Evolutionary conservation across 64 coral and sea anemone species (phyloP), one percentile per base, ranked within the genome.

Genomic region (Dendrophyllia cribrosa): DNA sequence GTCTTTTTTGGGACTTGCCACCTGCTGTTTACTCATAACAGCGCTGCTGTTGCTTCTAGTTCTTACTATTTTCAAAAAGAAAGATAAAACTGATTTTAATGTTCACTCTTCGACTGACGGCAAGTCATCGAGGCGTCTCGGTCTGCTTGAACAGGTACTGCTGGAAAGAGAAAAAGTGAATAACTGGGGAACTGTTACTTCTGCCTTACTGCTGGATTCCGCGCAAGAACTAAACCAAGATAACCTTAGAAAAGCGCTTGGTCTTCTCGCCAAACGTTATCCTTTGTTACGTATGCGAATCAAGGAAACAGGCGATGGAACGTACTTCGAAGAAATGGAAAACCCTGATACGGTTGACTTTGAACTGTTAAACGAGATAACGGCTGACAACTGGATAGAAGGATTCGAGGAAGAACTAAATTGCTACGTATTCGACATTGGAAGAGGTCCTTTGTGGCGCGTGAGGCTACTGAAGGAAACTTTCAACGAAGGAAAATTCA

Each of bases 191-290:
- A 91, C 75, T 68, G 82, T 82, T 47, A 60, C 86, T 25, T 91
- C 84, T 53, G 95, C 94, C 3, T 71, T 97, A 49, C 76, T 87
- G 62, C 20, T 97, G 9, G 87, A 97, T 46, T 94, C 95, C 3
- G 51, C 58, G n/a, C 65, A 82, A 47, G 50, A 88, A 52, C 71
- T 97, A n/a, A 74, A 83, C 11, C 46, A 75, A 17, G 85, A 72
- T 16, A 46, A 52, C 5, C 82, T 97, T 1, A 72, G 48, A 77
- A 86, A 82, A 66, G 69, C 95, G 7, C 82, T 97, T 21, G 5
- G 46, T 67, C 66, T 89, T 70, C 87, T 94, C 7, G 46, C 25
- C 24, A 74, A 83, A 56, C 66, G 86, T 47, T 88, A 83, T 59
- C 87, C 87, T 48, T 83, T 94, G 53, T 61, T 94, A 51, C 21